Conservation (phyloP, 1,140 invertebrate species). For the Bursaphelenchus mucronatus region DNA sequence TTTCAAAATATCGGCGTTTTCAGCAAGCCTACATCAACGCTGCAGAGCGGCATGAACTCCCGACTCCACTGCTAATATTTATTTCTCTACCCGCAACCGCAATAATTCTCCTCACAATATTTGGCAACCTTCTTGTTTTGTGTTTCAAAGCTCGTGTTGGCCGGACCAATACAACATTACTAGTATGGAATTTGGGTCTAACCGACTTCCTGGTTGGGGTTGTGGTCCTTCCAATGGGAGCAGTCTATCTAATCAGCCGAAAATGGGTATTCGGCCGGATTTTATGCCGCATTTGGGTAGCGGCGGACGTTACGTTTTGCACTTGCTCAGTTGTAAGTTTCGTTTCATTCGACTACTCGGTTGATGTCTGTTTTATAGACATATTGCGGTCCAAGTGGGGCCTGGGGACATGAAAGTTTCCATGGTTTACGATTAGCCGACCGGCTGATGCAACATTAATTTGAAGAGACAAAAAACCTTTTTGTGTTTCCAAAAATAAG, state of each 20-base stretch:
- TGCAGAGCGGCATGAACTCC: constrained; percentile 17
- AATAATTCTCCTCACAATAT: constrained; percentile 58
- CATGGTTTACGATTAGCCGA: too few relatives aligned
- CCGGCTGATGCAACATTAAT: too few relatives aligned
- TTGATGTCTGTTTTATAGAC: too few relatives aligned
- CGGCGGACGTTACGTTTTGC: constrained; percentile 65
- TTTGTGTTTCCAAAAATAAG: background rate
- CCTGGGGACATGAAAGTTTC: too few relatives aligned
- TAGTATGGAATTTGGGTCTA: constrained; percentile 60
- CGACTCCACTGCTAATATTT: constrained; percentile 44
- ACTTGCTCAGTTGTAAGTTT: constrained; percentile 65
- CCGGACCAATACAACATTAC: constrained; percentile 56
- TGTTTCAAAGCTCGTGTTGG: constrained; percentile 58
- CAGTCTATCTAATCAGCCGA: constrained; percentile 49
- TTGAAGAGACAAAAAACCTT: too few relatives aligned
- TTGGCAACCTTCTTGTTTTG: constrained; percentile 57
- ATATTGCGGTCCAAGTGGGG: too few relatives aligned
- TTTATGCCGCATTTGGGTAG: constrained; percentile 65
- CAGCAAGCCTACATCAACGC: too few relatives aligned
- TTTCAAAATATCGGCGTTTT: too few relatives aligned
- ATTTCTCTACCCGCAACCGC: constrained; percentile 50
- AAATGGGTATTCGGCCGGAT: constrained; percentile 63
- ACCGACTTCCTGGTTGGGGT: constrained; percentile 65
- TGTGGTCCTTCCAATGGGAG: constrained; percentile 64
- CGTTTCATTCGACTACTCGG: background rate